phyloP scores from a whole-genome alignment of 2,113 vertebrate genomes.

The Etia nguti region DNA sequence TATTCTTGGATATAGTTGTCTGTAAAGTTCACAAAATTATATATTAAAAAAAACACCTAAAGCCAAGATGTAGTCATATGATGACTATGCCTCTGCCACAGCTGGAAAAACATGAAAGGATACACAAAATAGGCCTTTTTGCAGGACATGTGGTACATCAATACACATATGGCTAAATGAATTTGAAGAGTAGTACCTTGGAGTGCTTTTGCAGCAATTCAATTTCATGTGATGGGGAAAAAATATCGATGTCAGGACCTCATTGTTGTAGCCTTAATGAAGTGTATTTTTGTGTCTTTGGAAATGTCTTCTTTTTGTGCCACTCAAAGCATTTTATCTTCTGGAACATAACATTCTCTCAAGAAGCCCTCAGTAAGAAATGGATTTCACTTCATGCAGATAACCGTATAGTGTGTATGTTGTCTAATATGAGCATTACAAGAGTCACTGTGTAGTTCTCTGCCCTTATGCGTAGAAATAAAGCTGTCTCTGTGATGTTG shows the following conservation, averaged over 20 bases:
- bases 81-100: not conserved
- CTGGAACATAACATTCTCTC: not conserved
- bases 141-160: not conserved
- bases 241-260: not conserved
- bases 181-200: not conserved
- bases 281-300: not conserved
- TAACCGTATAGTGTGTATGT: not conserved
- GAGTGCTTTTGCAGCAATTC: slow-evolving; percentile 5
- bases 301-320: not conserved
- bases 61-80: not conserved
- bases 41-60: not conserved
- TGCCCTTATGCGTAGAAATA: not conserved
- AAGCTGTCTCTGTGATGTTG: not conserved
- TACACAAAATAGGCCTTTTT: not conserved
- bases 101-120: not conserved
- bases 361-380: not conserved
- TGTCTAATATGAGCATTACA: not conserved
- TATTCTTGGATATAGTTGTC: not conserved
- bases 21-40: not conserved
- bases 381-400: not conserved
- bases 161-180: slow-evolving; percentile 8
- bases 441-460: not conserved
- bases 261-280: not conserved
- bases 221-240: not conserved
- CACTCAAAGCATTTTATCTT: not conserved